Evolutionary conservation across 2,113 vertebrate species (phyloP).

Genomic region (Lycaon pictus): DNA sequence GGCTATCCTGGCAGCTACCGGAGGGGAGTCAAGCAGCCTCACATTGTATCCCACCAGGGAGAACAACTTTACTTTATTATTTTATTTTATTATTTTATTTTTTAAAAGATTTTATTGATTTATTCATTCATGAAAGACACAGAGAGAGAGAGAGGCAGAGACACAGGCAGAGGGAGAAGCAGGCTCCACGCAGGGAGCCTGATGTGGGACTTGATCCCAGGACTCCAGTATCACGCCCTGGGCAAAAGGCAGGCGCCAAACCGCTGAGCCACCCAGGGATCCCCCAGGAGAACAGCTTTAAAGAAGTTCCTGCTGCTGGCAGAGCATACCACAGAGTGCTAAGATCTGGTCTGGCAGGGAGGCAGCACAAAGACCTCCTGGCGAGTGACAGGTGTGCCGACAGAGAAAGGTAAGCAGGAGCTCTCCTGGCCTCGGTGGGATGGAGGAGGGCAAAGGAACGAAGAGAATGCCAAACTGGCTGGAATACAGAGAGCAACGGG

Average conservation of each 20-base stretch:
- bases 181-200: too few species aligned
- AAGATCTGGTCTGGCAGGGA: background rate
- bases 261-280: too few species aligned
- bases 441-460: background rate
- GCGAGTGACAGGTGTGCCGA: background rate
- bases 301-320: background rate
- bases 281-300: background rate
- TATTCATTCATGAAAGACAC: too few species aligned
- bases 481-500: background rate
- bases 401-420: background rate
- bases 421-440: background rate
- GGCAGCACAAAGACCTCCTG: background rate
- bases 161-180: too few species aligned
- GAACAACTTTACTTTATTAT: too few species aligned
- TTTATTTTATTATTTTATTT: too few species aligned
- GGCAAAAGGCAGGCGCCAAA: too few species aligned
- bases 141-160: too few species aligned
- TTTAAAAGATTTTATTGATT: too few species aligned
- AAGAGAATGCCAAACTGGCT: background rate
- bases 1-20: background rate
- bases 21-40: background rate
- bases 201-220: too few species aligned
- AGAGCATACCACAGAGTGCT: background rate
- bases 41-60: background rate
- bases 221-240: too few species aligned